Evolutionary conservation across 2,888 invertebrate genomes (phyloP).

Genomic region (Agrotis ipsilon): DNA sequence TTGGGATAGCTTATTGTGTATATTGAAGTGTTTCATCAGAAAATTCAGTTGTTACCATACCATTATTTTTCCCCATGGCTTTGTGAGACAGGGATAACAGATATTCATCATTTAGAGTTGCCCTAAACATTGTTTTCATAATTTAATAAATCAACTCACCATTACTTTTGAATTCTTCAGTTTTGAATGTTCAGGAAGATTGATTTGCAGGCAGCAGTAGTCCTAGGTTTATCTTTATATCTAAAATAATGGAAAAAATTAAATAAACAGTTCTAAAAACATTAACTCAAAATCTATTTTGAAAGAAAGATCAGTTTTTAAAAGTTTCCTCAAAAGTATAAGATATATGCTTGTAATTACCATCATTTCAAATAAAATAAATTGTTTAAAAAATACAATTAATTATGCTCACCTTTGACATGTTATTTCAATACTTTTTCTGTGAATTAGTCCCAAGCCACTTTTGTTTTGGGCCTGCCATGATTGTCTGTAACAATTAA

Average conservation of each 20-base stretch:
- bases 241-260: neutral
- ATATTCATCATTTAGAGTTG: constrained; percentile 74
- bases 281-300: no score
- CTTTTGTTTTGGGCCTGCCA: neutral
- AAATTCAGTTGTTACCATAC: constrained; percentile 80
- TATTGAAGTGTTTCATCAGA: neutral
- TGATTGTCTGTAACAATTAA: constrained; percentile 9
- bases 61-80: constrained; percentile 79
- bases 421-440: neutral
- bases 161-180: neutral
- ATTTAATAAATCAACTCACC: constrained; percentile 22
- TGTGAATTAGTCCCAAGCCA: neutral
- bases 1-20: neutral
- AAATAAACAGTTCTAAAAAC: neutral
- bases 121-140: neutral
- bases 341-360: constrained; percentile 79
- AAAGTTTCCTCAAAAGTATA: constrained; percentile 69
- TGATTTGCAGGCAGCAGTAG: neutral
- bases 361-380: constrained; percentile 68
- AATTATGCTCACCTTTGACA: constrained; percentile 24
- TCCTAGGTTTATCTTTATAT: neutral
- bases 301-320: constrained; percentile 62
- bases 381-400: neutral
- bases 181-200: no score
- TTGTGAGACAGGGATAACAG: constrained; percentile 85